Evolutionary conservation across 2,888 invertebrate genomes (phyloP).

Genomic region (Caenorhabditis parvicauda): DNA sequence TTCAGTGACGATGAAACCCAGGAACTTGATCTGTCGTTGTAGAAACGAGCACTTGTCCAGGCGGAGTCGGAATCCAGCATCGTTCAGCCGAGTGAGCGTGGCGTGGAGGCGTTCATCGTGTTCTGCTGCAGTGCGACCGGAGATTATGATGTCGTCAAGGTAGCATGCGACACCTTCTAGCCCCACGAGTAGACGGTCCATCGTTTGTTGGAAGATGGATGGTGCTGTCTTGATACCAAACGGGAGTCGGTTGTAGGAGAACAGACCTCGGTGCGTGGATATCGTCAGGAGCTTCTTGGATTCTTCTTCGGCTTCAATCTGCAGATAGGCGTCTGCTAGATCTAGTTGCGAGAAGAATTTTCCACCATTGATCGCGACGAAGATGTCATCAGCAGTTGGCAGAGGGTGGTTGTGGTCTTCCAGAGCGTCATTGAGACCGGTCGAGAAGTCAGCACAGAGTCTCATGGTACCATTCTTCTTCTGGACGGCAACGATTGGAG

Average conservation of each 20-base stretch:
- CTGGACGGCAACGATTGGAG: constrained; percentile 35
- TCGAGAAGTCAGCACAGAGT: constrained; percentile 42
- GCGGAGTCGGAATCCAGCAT: constrained; percentile 28
- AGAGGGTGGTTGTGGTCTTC: constrained; percentile 32
- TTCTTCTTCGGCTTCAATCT: constrained; percentile 30
- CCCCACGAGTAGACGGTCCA: constrained; percentile 30
- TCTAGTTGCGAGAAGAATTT: constrained; percentile 34
- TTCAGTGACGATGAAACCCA: constrained; percentile 29
- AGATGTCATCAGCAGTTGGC: constrained; percentile 34
- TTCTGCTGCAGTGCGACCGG: constrained; percentile 11
- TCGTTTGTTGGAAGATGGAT: constrained; percentile 34
- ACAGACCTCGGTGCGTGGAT: constrained; percentile 43
- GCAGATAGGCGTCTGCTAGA: constrained; percentile 43
- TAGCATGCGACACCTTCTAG: constrained; percentile 22
- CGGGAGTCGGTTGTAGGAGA: constrained; percentile 30
- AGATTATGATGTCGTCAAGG: constrained; percentile 39
- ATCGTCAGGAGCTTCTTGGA: constrained; percentile 24
- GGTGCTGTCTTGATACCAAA: constrained; percentile 45
- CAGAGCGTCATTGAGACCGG: constrained; percentile 37
- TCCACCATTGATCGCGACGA: constrained; percentile 31
- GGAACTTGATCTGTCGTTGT: constrained; percentile 17
- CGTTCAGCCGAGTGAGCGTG: constrained; percentile 22
- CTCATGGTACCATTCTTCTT: constrained; percentile 39
- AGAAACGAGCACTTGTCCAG: constrained; percentile 37
- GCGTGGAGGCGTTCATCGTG: constrained; percentile 15